A percentile compares a stretch with the other conserved stretches of the same genome.
Conservation (phyloP, 37 sponge, comb jelly and placozoan genomes). For the Lycopodina hypogea region DNA sequence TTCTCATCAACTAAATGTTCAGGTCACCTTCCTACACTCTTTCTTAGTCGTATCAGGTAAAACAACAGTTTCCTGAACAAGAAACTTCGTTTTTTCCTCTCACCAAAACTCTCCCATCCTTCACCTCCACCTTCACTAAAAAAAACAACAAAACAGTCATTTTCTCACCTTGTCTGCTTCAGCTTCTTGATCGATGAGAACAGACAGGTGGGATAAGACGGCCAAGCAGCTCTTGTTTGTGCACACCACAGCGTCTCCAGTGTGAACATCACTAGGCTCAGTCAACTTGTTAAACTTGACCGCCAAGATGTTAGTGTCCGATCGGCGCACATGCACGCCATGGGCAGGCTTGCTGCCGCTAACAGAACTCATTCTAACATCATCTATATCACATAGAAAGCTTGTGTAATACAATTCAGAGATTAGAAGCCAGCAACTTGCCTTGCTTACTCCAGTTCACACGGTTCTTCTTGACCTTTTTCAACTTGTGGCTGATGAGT, state of each 20-base stretch:
- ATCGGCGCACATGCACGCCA: constrained; percentile 23
- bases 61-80: too few species aligned
- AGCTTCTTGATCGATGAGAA: constrained; percentile 27
- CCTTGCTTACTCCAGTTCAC: constrained; percentile 5
- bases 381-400: too few species aligned
- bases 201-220: constrained; percentile 69
- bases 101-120: too few species aligned
- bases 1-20: too few species aligned
- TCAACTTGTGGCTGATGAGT: neutral
- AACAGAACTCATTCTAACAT: neutral
- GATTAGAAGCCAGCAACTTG: neutral
- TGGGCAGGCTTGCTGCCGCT: neutral
- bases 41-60: too few species aligned
- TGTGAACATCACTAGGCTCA: constrained; percentile 78
- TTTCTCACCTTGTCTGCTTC: constrained; percentile 34
- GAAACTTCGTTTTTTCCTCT: too few species aligned
- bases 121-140: too few species aligned
- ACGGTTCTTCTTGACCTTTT: constrained; percentile 13
- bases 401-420: neutral
- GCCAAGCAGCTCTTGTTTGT: constrained; percentile 51
- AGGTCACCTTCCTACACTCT: too few species aligned
- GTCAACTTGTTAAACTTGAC: constrained; percentile 80
- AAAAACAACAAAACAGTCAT: too few species aligned
- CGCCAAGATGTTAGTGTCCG: constrained; percentile 83
- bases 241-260: constrained; percentile 80